Evolutionary conservation across 2,113 vertebrate species (phyloP).

Genomic region (Cryptomyrus ogoouensis): DNA sequence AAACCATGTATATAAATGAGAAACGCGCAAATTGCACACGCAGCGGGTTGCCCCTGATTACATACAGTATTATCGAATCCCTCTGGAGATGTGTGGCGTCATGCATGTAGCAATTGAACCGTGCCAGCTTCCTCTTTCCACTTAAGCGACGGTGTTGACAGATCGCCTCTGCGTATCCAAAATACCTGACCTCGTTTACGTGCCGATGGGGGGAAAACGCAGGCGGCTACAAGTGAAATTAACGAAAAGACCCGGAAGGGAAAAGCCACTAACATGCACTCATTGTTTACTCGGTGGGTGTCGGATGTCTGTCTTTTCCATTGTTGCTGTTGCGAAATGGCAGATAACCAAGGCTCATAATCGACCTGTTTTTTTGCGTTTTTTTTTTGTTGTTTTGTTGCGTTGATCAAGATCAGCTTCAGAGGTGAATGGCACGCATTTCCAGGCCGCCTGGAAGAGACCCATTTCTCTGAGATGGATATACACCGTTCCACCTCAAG

Average conservation of each 20-base stretch:
- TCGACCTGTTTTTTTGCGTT: neutral
- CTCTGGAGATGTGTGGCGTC: neutral
- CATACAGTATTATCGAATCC: neutral
- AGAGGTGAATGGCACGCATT: neutral
- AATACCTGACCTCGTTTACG: neutral
- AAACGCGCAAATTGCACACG: neutral
- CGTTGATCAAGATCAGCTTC: neutral
- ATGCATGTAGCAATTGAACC: neutral
- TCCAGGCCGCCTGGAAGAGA: neutral
- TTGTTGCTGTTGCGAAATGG: neutral
- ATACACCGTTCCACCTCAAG: neutral
- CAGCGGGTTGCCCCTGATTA: neutral
- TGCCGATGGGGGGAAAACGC: neutral
- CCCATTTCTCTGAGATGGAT: neutral
- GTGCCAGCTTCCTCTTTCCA: neutral
- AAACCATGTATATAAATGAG: neutral
- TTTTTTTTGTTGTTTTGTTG: neutral
- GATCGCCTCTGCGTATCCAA: neutral
- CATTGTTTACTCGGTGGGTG: neutral
- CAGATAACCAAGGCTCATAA: neutral
- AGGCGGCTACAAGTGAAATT: neutral
- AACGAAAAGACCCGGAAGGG: neutral
- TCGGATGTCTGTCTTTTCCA: neutral
- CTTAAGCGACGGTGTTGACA: neutral
- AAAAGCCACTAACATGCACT: neutral